phyloP scores from a whole-genome alignment of 2,888 invertebrate genomes.

The Agonopterix alstromeriana region DNA sequence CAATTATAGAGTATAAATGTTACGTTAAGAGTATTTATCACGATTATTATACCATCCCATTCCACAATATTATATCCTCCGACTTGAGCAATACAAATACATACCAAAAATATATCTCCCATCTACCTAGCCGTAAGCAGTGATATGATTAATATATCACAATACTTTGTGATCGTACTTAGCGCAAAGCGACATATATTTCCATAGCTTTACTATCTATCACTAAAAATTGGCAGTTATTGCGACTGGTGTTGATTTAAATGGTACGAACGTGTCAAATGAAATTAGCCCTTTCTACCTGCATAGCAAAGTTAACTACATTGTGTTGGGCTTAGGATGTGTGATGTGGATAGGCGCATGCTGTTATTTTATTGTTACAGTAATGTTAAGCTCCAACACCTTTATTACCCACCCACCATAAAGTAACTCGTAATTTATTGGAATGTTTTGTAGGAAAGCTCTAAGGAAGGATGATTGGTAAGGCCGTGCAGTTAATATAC shows the following conservation, averaged over 20 bases:
- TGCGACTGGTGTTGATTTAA: conserved; percentile 1
- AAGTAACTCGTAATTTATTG: neutral
- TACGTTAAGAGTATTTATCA: conserved; percentile 40
- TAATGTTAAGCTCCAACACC: conserved; percentile 6
- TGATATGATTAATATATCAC: conserved; percentile 67
- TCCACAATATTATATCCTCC: conserved; percentile 64
- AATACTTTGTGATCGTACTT: conserved; percentile 28
- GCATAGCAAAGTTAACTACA: too few relatives aligned
- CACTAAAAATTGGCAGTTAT: neutral
- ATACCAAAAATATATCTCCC: conserved; percentile 65
- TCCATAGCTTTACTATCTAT: neutral
- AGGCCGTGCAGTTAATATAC: conserved; percentile 52
- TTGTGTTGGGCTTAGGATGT: conserved; percentile 40
- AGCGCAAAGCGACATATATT: conserved; percentile 13
- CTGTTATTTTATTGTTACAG: conserved; percentile 11
- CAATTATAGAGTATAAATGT: conserved; percentile 23
- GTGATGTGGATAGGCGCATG: conserved; percentile 52
- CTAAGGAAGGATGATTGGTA: conserved; percentile 28
- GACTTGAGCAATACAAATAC: conserved; percentile 65
- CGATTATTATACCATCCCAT: conserved; percentile 49
- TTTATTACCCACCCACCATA: neutral
- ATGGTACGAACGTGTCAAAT: neutral
- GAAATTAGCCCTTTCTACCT: too few relatives aligned
- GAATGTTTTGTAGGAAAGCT: conserved; percentile 23
- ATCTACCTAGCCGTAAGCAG: conserved; percentile 49